These are phyloP conservation scores for Sminthurinus aureus DNA, from an alignment of 2,888 invertebrate species.

Conservation along the genomic window DNA sequence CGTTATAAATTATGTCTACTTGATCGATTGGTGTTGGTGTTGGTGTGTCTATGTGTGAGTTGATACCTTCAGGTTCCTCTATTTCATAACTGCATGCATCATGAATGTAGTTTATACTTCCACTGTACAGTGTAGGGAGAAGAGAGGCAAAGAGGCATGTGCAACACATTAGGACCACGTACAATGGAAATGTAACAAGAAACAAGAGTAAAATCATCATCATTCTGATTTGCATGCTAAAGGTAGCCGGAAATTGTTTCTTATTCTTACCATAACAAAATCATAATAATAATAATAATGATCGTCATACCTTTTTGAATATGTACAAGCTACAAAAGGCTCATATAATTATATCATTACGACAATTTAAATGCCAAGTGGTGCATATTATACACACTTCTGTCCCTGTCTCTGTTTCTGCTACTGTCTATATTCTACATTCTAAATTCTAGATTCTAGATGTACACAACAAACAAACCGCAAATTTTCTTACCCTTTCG, in stretches of 20 bases:
- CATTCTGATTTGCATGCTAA: neutral
- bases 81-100: neutral
- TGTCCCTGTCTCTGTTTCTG: neutral
- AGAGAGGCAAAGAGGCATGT: neutral
- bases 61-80: neutral
- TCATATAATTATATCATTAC: neutral
- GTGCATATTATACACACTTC: neutral
- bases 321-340: neutral
- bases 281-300: too few species aligned
- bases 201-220: neutral
- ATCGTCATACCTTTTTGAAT: too few species aligned
- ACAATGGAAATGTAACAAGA: neutral
- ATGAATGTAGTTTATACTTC: neutral
- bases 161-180: neutral
- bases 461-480: too few species aligned
- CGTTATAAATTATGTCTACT: neutral
- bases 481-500: too few species aligned
- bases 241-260: constrained; percentile 11
- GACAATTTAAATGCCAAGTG: constrained; percentile 12
- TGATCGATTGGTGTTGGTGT: too few species aligned
- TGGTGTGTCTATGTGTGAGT: neutral
- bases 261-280: too few species aligned
- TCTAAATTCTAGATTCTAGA: too few species aligned
- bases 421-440: too few species aligned
- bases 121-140: neutral